These are phyloP conservation scores for crab-eating macaque (Macaca fascicularis) DNA, from an alignment of 2,113 vertebrate genomes.

Conservation along the genomic window DNA sequence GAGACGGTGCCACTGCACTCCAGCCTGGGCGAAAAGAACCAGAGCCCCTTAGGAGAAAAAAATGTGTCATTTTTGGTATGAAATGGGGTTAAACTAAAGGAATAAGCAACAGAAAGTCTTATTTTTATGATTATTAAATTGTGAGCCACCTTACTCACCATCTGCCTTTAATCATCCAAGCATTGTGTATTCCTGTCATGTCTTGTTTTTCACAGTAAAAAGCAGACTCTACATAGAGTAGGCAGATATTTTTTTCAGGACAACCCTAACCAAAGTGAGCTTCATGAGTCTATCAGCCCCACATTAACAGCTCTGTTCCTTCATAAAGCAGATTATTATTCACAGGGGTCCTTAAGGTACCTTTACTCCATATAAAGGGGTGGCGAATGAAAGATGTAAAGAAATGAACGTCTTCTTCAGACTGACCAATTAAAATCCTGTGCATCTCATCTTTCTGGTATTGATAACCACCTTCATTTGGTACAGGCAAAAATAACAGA, in stretches of 20 bases:
- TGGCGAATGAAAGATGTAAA: neutral
- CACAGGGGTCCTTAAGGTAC: neutral
- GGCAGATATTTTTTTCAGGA: neutral
- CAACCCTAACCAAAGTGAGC: neutral
- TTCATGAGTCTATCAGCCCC: neutral
- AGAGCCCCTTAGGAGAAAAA: neutral
- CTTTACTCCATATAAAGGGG: neutral
- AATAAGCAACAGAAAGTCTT: neutral
- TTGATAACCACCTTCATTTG: neutral
- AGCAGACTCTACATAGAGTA: neutral
- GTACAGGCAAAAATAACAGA: neutral
- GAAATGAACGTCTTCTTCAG: neutral
- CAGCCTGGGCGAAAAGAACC: neutral
- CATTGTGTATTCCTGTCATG: neutral
- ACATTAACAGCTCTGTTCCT: neutral
- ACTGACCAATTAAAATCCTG: neutral
- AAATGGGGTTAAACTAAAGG: neutral
- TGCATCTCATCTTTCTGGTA: neutral
- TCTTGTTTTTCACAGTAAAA: neutral
- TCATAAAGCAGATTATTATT: neutral
- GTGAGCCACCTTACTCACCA: neutral
- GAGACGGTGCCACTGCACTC: no score
- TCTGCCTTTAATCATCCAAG: neutral
- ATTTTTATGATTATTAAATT: conserved; percentile 11
- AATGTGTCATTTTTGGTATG: neutral